Conservation (phyloP, 2,113 vertebrate genomes). For the Pycnonotus jocosus region DNA sequence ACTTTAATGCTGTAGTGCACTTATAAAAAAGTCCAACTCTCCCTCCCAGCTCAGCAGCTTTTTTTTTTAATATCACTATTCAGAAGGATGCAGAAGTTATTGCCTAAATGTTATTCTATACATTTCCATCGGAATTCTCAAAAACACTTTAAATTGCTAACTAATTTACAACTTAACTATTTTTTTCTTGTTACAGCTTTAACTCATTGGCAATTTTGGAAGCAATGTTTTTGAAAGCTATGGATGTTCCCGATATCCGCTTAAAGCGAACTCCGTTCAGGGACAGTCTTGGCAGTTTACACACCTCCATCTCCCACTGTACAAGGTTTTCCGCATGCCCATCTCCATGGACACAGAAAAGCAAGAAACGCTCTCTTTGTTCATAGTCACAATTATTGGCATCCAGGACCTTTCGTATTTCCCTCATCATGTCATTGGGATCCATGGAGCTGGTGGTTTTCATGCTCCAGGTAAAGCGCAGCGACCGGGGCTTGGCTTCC, state of each 20-base stretch:
- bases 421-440: constrained; percentile 93
- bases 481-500: constrained; percentile 93
- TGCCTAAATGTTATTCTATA: constrained; percentile 97
- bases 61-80: constrained; percentile 81
- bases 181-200: constrained; percentile 89
- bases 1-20: constrained; percentile 87
- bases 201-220: constrained; percentile 99
- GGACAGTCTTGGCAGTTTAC: constrained; percentile 97
- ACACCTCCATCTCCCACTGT: constrained; percentile 99
- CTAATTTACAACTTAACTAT: constrained; percentile 91
- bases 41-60: constrained; percentile 75
- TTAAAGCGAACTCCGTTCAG: constrained; percentile 98
- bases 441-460: constrained; percentile 99
- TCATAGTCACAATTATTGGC: constrained; percentile 98
- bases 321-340: constrained; percentile 90
- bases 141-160: constrained; percentile 86
- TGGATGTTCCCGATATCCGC: constrained; percentile 97
- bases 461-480: constrained; percentile 99
- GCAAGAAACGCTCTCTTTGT: constrained; percentile 94
- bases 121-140: constrained; percentile 82
- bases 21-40: constrained; percentile 78
- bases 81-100: constrained; percentile 90
- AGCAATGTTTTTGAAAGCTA: constrained; percentile 99
- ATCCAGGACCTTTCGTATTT: constrained; percentile 95
- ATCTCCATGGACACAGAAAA: constrained; percentile 94